Evolutionary conservation across 2,113 vertebrate species (phyloP).

Genomic region (Microtus oregoni): DNA sequence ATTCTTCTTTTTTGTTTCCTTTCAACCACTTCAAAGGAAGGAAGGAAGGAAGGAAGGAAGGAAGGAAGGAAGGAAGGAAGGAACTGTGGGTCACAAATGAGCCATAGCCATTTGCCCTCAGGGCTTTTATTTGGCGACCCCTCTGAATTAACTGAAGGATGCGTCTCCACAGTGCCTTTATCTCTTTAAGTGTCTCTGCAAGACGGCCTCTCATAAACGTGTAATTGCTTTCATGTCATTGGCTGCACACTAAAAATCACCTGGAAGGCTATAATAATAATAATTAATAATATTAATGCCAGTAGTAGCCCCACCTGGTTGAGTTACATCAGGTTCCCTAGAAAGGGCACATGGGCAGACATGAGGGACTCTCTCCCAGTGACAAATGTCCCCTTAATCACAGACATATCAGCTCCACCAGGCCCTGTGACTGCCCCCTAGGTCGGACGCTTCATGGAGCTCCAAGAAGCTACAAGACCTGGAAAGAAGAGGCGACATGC

Average conservation of each 20-base stretch:
- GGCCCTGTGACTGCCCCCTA: neutral
- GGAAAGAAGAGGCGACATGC: neutral
- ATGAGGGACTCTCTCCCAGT: fast-evolving
- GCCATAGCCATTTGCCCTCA: fast-evolving
- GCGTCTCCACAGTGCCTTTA: too few relatives aligned
- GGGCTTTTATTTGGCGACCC: neutral
- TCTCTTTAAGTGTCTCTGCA: neutral
- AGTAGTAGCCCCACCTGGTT: neutral
- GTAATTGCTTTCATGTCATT: neutral
- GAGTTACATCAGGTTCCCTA: neutral
- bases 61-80: too few relatives aligned
- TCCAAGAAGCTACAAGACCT: neutral
- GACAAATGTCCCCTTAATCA: neutral
- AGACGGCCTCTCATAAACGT: neutral
- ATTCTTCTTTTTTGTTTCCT: slow-evolving; percentile 2
- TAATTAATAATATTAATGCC: neutral
- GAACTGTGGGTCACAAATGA: fast-evolving
- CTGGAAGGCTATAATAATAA: neutral
- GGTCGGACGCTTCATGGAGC: fast-evolving
- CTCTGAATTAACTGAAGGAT: neutral
- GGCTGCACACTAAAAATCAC: neutral
- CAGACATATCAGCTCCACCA: neutral
- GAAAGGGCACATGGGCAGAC: fast-evolving
- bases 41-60: too few relatives aligned
- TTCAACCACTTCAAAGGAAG: neutral